Base-by-base conservation (phyloP, 2,797 vertebrate genomes). In the Lycodopsis pacificus region DNA sequence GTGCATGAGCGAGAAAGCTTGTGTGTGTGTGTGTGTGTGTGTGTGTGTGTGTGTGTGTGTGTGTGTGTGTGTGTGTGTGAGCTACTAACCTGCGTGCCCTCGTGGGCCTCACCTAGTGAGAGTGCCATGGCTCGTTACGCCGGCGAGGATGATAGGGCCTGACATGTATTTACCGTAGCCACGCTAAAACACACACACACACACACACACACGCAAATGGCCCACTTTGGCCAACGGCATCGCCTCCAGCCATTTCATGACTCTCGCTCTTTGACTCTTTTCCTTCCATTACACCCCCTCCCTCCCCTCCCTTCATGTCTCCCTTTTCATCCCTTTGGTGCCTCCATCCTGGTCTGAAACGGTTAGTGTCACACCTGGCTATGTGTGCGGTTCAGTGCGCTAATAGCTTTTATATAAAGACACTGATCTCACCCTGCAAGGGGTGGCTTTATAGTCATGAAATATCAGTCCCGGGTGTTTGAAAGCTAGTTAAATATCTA, bases 341-440 rank as follows among this genome's bases (percentile, higher is more conserved):
- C 85, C 76, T 82, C 72, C 65, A 46, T 84, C 70, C 78, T n/a
- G n/a, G 86, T 90, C 90, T 89, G 66, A 87, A 90, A 72, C 74
- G 73, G 93, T 93, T 90, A 93, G 81, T 71, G 80, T 93, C 93
- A 91, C 82, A 89, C 90, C 88, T 91, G 86, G 62, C 72, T 81
- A 66, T 79, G 77, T 81, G 67, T 65, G 22, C n/a, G 71, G 73
- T 72, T 72, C 65, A 20, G 22, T 58, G 62, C 32, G 25, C 49
- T 75, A 65, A 70, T 87, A 13, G 49, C 66, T 73, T 44, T 30
- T 7, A 11, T 25, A 63, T 19, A 54, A 65, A 76, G 14, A 73
- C 32, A 22, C 46, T 54, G 65, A 69, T 79, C 68, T 68, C 36
- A 25, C 40, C 38, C 51, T 27, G 17, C 32, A 49, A 68, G 51